Percentiles rank a stretch among this genome's conserved stretches.
phyloP scores from a whole-genome alignment of 1,140 invertebrate genomes.

The Epicauta chinensis region DNA sequence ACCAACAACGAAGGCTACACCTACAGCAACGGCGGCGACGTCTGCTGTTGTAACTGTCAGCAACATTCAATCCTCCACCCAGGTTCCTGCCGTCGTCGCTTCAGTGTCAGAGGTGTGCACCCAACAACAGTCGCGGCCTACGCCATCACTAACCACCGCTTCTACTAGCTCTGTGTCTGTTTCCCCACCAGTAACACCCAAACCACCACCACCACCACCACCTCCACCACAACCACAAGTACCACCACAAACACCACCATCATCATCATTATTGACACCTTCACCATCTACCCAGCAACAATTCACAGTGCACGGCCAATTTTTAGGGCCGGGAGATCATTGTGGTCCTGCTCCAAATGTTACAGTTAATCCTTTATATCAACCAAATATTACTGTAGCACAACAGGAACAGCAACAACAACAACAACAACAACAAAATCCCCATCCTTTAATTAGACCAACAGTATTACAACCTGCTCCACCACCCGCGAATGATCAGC shows the following conservation, averaged over 20 bases:
- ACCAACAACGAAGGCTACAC: not conserved
- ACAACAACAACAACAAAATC: conserved; percentile 1
- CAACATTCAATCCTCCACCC: conserved; percentile 17
- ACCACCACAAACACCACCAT: conserved; percentile 2
- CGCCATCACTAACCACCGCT: conserved; percentile 38
- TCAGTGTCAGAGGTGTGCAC: conserved; percentile 40
- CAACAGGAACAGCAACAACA: not conserved
- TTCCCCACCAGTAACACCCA: conserved; percentile 20
- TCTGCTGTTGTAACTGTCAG: conserved; percentile 22
- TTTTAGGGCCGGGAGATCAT: conserved; percentile 38
- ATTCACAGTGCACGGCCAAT: conserved; percentile 41
- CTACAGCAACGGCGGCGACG: conserved; percentile 1
- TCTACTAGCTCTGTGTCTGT: conserved; percentile 40
- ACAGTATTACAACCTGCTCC: conserved; percentile 33
- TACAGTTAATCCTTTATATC: conserved; percentile 50
- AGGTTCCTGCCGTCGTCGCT: conserved; percentile 18
- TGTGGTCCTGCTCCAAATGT: conserved; percentile 50
- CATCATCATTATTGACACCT: conserved; percentile 26
- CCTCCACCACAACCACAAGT: conserved; percentile 9
- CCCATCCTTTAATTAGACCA: conserved; percentile 8
- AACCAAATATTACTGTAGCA: conserved; percentile 22
- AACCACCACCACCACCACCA: conserved; percentile 26
- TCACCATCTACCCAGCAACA: conserved; percentile 39
- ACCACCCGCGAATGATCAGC: conserved; percentile 54
- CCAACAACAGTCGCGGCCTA: conserved; percentile 32